Base-by-base conservation (phyloP, 2,888 invertebrate species). In the Aelia acuminata region DNA sequence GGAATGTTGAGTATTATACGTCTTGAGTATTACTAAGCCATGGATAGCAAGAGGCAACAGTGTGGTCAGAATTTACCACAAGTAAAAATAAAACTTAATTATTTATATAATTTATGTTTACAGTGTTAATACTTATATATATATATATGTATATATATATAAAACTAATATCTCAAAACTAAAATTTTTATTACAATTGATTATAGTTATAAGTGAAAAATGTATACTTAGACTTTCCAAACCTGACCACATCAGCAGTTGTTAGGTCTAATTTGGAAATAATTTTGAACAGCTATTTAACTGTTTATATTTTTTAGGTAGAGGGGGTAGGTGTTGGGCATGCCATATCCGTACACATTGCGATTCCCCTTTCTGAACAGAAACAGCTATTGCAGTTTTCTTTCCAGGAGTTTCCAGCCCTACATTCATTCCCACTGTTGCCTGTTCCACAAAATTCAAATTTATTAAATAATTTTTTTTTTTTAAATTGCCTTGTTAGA, bases 311-410 rank as follows among this genome's bases (percentile, higher is more conserved):
- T 84, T 49, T 26, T 48, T 48, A n/a, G 50, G 57, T 11, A n/a
- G 35, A 53, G n/a, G 85, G 39, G 35, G 85, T 20, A 13, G 85
- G 85, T 57, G 85, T 50, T 35, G 87, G 87, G 18, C 87, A 87
- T 43, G 48, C 22, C 31, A 75, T 87, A 47, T 87, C 87, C 10
- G 87, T 87, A 47, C 87, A 87, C 75, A 87, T 87, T 8, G 87
- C 87, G 31, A 87, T 87, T 35, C 87, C 87, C 57, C 75, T 48
- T 35, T 87, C 87, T 43, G 87, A 87, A 75, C 87, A 87, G 87
- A 75, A 87, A 87, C 87, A 87, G 87, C 87, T 87, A 31, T 87
- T 87, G 75, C 87, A 87, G 49, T 75, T 70, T 53, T 70, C 87
- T 49, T 87, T 70, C 87, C 87, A 87, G 47, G 87, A 70, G 63